A percentile compares a stretch with the other conserved stretches of the same genome.
phyloP scores from a whole-genome alignment of 2,888 invertebrate genomes.

The Drosophila meridiana region DNA sequence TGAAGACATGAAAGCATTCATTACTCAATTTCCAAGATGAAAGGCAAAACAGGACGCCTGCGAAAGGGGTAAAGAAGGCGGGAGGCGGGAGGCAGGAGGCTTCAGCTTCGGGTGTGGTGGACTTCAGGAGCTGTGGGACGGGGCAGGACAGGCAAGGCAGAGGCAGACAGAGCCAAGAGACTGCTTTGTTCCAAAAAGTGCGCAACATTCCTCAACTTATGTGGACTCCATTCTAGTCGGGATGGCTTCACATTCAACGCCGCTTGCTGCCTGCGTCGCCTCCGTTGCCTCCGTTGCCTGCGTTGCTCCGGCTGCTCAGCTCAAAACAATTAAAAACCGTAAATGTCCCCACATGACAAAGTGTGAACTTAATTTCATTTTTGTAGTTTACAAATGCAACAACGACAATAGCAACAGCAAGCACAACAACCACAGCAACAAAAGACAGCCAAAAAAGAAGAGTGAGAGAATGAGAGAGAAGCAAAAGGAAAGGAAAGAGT shows the following conservation, averaged over 20 bases:
- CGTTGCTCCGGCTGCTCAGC: slow-evolving; percentile 21
- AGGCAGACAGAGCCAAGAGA: background rate
- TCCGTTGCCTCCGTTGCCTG: background rate
- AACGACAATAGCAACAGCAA: slow-evolving; percentile 21
- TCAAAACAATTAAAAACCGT: slow-evolving; percentile 79
- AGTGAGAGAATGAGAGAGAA: background rate
- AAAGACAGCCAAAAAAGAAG: slow-evolving; percentile 9
- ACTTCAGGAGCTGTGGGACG: background rate
- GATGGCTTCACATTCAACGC: slow-evolving; percentile 3
- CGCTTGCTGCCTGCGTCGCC: background rate
- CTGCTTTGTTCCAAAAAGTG: slow-evolving; percentile 46
- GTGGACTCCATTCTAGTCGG: slow-evolving; percentile 13
- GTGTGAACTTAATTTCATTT: slow-evolving; percentile 82
- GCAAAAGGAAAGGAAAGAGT: slow-evolving; percentile 20
- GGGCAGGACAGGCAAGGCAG: too few relatives aligned
- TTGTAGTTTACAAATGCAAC: slow-evolving; percentile 77
- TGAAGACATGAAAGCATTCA: slow-evolving; percentile 61
- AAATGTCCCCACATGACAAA: slow-evolving; percentile 81
- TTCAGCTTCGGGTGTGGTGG: background rate
- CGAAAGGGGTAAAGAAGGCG: background rate
- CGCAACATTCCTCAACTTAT: slow-evolving; percentile 38
- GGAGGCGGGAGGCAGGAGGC: background rate
- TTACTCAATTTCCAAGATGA: slow-evolving; percentile 65
- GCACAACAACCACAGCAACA: slow-evolving; percentile 14
- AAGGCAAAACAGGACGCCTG: slow-evolving; percentile 29